Percentiles rank a stretch among this genome's conserved stretches.
These are phyloP conservation scores for Syngnathoides biaculeatus DNA, from an alignment of 2,113 vertebrate genomes.

Conservation along the genomic window DNA sequence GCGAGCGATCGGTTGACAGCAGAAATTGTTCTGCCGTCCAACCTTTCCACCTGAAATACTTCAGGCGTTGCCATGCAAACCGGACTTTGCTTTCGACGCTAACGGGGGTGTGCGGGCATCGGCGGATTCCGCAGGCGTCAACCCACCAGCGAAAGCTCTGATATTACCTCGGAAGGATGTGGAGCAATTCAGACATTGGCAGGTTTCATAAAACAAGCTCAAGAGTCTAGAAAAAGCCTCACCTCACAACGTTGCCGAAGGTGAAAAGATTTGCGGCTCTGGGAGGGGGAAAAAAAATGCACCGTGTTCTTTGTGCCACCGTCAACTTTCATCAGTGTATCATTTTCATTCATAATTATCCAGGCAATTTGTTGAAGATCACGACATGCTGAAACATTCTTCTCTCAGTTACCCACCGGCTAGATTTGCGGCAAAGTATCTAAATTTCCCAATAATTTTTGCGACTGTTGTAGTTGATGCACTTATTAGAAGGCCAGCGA, in stretches of 20 bases:
- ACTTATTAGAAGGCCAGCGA: constrained; percentile 12
- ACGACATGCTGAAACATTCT: not conserved
- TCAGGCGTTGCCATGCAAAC: no score
- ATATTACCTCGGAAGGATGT: not conserved
- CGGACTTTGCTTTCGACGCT: no score
- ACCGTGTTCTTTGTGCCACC: not conserved
- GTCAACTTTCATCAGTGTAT: not conserved
- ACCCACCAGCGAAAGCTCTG: not conserved
- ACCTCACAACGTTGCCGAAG: not conserved
- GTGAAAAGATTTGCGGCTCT: not conserved
- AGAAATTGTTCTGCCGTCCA: no score
- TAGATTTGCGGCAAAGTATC: not conserved
- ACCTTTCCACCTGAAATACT: no score
- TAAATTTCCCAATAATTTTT: not conserved
- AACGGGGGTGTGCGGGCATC: not conserved
- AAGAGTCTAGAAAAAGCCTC: not conserved
- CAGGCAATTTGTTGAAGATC: not conserved
- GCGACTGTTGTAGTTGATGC: constrained; percentile 8
- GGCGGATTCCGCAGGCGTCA: not conserved
- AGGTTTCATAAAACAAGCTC: not conserved
- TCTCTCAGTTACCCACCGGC: not conserved
- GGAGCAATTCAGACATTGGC: not conserved
- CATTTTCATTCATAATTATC: no score
- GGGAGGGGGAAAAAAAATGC: not conserved
- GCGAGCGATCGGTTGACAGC: no score